Conservation (phyloP, 1,140 invertebrate species). For the Bombus superbus region DNA sequence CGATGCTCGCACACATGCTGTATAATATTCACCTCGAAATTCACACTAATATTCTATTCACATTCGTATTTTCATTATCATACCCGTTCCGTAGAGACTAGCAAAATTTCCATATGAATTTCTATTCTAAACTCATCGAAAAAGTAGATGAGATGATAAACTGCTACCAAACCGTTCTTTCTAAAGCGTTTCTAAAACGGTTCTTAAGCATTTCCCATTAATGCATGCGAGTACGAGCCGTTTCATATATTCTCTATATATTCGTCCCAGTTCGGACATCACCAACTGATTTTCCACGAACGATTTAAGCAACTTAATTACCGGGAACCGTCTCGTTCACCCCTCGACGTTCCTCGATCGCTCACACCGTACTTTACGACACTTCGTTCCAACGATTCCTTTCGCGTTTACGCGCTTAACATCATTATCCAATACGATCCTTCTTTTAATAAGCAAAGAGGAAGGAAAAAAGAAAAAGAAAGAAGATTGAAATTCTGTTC, state of each 20-base stretch:
- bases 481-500: not conserved
- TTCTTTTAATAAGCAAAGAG: too few species aligned
- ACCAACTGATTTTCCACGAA: slow-evolving; percentile 19
- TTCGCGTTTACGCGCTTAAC: not conserved
- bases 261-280: not conserved
- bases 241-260: not conserved
- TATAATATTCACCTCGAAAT: not conserved
- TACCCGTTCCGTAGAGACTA: not conserved
- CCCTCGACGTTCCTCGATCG: not conserved
- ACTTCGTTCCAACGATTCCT: not conserved
- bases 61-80: not conserved
- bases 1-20: not conserved
- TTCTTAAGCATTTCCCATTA: not conserved
- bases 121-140: too few species aligned
- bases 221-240: not conserved
- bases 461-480: too few species aligned
- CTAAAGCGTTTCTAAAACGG: not conserved
- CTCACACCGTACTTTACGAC: too few species aligned
- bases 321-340: slow-evolving; percentile 9
- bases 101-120: not conserved
- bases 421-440: not conserved
- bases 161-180: not conserved
- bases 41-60: not conserved
- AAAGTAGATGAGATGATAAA: not conserved
- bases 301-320: slow-evolving; percentile 49